Evolutionary conservation across 2,888 invertebrate genomes (phyloP).

Genomic region (Xanthia icteritia): DNA sequence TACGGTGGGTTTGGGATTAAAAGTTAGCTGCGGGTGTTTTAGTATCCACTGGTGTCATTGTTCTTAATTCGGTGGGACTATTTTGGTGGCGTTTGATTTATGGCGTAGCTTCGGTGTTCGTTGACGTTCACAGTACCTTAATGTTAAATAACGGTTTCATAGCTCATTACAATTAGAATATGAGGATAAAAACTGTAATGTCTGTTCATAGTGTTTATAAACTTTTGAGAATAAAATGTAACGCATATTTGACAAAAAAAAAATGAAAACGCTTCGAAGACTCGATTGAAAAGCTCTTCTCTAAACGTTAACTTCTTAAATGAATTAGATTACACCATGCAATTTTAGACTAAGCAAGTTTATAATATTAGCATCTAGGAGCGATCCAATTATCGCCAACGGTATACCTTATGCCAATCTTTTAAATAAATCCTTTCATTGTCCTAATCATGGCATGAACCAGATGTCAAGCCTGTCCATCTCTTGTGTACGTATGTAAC

Average conservation of each 20-base stretch:
- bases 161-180: neutral
- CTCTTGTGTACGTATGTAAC: neutral
- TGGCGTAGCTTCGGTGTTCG: neutral
- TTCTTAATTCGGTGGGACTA: neutral
- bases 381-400: neutral
- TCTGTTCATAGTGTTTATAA: neutral
- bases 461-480: neutral
- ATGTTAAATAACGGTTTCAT: neutral
- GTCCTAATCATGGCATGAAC: neutral
- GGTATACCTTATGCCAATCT: neutral
- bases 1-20: slow-evolving; percentile 34
- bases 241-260: no score
- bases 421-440: neutral
- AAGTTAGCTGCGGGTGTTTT: neutral
- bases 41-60: slow-evolving; percentile 12
- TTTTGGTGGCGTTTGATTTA: slow-evolving; percentile 6
- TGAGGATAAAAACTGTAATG: neutral
- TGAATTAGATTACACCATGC: neutral
- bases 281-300: neutral
- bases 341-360: neutral
- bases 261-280: neutral
- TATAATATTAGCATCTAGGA: neutral
- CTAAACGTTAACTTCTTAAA: no score
- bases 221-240: neutral
- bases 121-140: neutral